phyloP scores from a whole-genome alignment of 2,888 invertebrate genomes.

The Orthosia incerta region DNA sequence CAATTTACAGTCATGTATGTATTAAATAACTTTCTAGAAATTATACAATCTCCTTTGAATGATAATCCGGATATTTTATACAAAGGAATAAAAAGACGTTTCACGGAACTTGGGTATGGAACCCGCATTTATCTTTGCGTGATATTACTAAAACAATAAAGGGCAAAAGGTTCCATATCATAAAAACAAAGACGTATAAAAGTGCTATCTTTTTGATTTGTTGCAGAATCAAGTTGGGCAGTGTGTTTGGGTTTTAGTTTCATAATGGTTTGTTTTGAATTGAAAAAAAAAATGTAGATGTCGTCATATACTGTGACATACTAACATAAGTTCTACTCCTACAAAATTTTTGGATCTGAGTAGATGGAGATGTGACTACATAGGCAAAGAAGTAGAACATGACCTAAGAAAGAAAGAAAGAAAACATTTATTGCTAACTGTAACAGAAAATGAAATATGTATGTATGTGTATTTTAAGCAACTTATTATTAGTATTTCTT shows the following conservation, averaged over 20 bases:
- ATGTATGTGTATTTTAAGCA: no score
- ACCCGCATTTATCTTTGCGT: conserved; percentile 62
- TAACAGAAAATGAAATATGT: no score
- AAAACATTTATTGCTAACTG: no score
- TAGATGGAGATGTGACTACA: no score
- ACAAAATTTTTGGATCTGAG: no score
- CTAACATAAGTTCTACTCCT: no score
- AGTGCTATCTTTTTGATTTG: conserved; percentile 67
- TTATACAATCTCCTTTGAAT: conserved; percentile 18
- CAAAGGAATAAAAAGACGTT: conserved; percentile 31
- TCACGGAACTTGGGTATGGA: conserved; percentile 15
- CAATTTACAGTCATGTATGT: background rate
- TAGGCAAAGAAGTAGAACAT: no score
- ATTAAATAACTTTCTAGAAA: conserved; percentile 7
- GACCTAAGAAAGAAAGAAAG: no score
- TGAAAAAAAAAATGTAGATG: background rate
- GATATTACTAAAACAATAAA: conserved; percentile 71
- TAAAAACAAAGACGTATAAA: conserved; percentile 67
- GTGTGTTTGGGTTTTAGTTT: conserved; percentile 31
- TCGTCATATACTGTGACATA: no score
- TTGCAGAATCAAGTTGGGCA: conserved; percentile 48
- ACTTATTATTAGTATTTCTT: no score
- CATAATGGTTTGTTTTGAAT: conserved; percentile 25
- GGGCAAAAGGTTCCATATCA: conserved; percentile 61
- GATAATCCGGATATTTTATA: conserved; percentile 50